Conservation (phyloP, 2,113 vertebrate genomes). For the Psittacula cyanocephala region DNA sequence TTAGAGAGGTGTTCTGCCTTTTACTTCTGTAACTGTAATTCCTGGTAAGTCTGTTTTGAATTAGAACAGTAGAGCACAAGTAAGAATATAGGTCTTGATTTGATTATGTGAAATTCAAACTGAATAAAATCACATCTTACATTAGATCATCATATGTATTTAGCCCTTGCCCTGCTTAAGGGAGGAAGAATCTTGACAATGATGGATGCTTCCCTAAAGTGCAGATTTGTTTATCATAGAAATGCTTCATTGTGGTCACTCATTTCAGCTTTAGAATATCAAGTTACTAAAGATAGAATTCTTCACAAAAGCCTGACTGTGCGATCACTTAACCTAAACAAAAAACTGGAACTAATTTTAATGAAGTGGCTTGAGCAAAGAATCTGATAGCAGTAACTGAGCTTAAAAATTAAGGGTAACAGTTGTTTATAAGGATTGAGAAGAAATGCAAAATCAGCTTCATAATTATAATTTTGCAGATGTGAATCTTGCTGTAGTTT, state of each 20-base stretch:
- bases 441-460: background rate
- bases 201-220: constrained; percentile 38
- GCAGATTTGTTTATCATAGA: constrained; percentile 42
- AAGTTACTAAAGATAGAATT: constrained; percentile 5
- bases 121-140: constrained; percentile 37
- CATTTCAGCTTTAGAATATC: constrained; percentile 19
- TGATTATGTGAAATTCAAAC: constrained; percentile 41
- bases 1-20: background rate
- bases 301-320: background rate
- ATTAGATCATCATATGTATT: constrained; percentile 36
- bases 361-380: background rate
- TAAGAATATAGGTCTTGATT: constrained; percentile 32
- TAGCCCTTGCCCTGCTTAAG: constrained; percentile 45
- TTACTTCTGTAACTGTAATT: constrained; percentile 4
- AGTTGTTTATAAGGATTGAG: background rate
- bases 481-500: background rate
- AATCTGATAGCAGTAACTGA: background rate
- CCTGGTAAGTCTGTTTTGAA: constrained; percentile 42
- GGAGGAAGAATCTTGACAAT: constrained; percentile 23
- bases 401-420: background rate
- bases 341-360: background rate
- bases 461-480: background rate
- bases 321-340: constrained; percentile 20
- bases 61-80: constrained; percentile 12
- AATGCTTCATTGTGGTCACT: constrained; percentile 25